Evolutionary conservation across 2,888 invertebrate species (phyloP).

Genomic region (Villa cingulata): DNA sequence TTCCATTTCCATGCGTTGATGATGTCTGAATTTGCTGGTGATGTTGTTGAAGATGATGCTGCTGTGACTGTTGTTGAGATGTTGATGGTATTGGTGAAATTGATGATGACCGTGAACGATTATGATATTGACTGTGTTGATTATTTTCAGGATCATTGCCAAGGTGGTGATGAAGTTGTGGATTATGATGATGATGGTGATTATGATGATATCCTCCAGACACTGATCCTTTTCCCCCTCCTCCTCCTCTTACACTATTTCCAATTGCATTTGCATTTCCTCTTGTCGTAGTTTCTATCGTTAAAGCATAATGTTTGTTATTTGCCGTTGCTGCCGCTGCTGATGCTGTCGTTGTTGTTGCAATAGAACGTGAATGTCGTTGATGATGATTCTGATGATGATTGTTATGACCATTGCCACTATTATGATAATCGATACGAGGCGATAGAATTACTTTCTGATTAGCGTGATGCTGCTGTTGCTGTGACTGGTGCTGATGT

Average conservation of each 20-base stretch:
- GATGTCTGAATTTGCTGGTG: not conserved
- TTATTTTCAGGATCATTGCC: not conserved
- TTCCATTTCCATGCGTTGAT: not conserved
- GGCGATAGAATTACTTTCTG: slow-evolving; percentile 33
- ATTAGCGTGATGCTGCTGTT: slow-evolving; percentile 11
- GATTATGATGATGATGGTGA: too few species aligned
- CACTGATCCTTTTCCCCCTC: not conserved
- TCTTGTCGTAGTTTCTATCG: not conserved
- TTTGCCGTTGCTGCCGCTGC: not conserved
- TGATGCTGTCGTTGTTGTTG: not conserved
- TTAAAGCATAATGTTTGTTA: not conserved
- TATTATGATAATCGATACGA: slow-evolving; percentile 26
- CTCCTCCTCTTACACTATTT: too few species aligned
- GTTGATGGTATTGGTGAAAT: too few species aligned
- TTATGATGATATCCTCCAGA: not conserved
- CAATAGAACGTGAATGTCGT: not conserved
- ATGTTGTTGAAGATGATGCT: not conserved
- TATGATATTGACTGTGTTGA: not conserved
- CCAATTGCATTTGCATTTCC: too few species aligned
- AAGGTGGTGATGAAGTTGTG: not conserved
- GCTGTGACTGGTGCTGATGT: not conserved
- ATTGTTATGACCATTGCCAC: not conserved
- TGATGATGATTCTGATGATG: not conserved
- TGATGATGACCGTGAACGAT: too few species aligned
- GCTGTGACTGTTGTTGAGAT: too few species aligned